Evolutionary conservation across 2,888 invertebrate species (phyloP).

Genomic region (Polyploca ridens): DNA sequence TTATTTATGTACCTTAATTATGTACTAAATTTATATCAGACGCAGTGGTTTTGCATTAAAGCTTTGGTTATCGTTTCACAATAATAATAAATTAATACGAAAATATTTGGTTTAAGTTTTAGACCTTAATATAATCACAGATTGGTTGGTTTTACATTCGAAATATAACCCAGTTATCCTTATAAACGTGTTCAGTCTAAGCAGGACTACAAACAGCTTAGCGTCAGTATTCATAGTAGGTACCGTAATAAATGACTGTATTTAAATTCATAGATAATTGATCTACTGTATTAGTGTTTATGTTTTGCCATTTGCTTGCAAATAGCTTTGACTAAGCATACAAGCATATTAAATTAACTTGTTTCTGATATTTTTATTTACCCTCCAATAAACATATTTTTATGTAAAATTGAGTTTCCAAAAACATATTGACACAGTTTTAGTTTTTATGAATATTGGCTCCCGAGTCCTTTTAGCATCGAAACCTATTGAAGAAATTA

Average conservation of each 20-base stretch:
- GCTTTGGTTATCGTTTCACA: neutral
- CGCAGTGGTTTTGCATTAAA: neutral
- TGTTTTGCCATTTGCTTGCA: neutral
- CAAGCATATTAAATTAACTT: neutral
- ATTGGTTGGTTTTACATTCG: neutral
- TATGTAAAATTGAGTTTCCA: too few relatives aligned
- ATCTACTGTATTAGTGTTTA: constrained; percentile 3
- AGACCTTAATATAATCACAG: neutral
- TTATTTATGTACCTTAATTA: neutral
- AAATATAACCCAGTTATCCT: constrained; percentile 1
- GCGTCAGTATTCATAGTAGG: neutral
- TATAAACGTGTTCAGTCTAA: constrained; percentile 1
- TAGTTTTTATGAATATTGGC: too few relatives aligned
- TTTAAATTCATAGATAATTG: constrained; percentile 5
- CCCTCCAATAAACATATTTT: too few relatives aligned
- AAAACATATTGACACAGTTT: too few relatives aligned
- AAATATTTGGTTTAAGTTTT: neutral
- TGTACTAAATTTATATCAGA: neutral
- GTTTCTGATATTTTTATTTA: neutral
- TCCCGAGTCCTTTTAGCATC: too few relatives aligned
- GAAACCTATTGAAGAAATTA: too few relatives aligned
- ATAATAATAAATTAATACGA: neutral
- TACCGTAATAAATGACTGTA: neutral
- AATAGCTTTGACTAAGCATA: neutral
- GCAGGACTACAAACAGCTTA: neutral